phyloP scores from a whole-genome alignment of 2,113 vertebrate genomes.

The Paratilapia polleni region DNA sequence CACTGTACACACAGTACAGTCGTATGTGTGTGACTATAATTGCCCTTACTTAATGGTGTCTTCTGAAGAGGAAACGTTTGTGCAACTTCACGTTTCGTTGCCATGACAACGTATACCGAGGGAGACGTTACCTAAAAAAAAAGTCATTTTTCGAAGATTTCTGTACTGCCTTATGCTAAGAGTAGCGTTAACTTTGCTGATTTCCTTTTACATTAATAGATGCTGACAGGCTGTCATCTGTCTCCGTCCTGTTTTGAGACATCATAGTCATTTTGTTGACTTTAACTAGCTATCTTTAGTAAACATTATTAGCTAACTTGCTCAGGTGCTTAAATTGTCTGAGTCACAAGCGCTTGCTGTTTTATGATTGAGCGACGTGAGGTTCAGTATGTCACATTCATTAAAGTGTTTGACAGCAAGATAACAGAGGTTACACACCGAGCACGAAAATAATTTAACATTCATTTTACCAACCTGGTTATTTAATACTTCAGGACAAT shows the following conservation, averaged over 20 bases:
- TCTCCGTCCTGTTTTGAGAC: background rate
- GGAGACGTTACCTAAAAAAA: background rate
- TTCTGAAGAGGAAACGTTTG: background rate
- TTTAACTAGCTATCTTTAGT: background rate
- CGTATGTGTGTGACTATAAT: background rate
- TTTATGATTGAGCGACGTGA: background rate
- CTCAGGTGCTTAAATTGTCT: background rate
- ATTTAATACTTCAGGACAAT: background rate
- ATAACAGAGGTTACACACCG: background rate
- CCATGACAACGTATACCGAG: slow-evolving; percentile 67
- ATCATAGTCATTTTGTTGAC: background rate
- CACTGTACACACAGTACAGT: background rate
- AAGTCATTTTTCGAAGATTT: too few species aligned
- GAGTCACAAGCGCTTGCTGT: background rate
- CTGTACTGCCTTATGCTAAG: background rate
- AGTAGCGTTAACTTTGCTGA: too few species aligned
- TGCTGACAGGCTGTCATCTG: background rate
- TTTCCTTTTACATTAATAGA: background rate
- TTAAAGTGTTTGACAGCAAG: background rate
- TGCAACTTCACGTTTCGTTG: slow-evolving; percentile 56
- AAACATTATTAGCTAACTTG: background rate
- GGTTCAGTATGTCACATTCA: background rate
- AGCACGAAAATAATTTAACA: background rate
- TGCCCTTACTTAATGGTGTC: background rate
- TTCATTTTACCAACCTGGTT: background rate